phyloP scores from a whole-genome alignment of 1,140 invertebrate genomes.

The Drosophila bipectinata region DNA sequence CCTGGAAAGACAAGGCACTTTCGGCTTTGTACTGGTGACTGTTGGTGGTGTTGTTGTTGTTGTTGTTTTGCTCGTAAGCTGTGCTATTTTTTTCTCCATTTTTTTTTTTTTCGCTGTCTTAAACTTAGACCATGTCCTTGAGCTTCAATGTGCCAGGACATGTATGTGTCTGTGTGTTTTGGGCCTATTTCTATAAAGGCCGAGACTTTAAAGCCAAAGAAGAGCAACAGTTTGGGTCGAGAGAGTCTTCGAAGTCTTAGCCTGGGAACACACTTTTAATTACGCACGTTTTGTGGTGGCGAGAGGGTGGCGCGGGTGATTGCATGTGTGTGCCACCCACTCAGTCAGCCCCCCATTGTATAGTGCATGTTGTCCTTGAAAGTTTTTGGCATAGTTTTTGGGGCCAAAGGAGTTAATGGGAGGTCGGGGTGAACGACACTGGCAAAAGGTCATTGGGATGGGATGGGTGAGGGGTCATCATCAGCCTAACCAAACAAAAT shows the following conservation, averaged over 20 bases:
- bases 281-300: slow-evolving; percentile 77
- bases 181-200: slow-evolving; percentile 29
- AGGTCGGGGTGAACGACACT: no score
- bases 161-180: slow-evolving; percentile 1
- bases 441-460: no score
- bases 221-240: slow-evolving; percentile 31
- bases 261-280: slow-evolving; percentile 58
- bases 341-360: slow-evolving; percentile 3
- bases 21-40: slow-evolving; percentile 28
- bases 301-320: slow-evolving; percentile 5
- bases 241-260: no score
- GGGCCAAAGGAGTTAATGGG: slow-evolving; percentile 51
- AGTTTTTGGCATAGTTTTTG: slow-evolving; percentile 55
- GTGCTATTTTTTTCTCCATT: slow-evolving; percentile 4
- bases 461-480: no score
- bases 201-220: slow-evolving; percentile 47
- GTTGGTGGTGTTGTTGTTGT: background rate
- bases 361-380: slow-evolving; percentile 80
- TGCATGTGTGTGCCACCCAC: slow-evolving; percentile 28
- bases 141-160: slow-evolving; percentile 60
- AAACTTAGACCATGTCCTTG: slow-evolving; percentile 67
- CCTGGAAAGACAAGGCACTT: slow-evolving; percentile 40
- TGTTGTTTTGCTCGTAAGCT: slow-evolving; percentile 19
- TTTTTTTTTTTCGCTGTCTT: slow-evolving; percentile 33
- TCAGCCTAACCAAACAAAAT: background rate